A percentile compares a stretch with the other conserved stretches of the same genome.
These are phyloP conservation scores for Lucinisca nassula DNA, from an alignment of 2,888 invertebrate species.

Conservation along the genomic window DNA sequence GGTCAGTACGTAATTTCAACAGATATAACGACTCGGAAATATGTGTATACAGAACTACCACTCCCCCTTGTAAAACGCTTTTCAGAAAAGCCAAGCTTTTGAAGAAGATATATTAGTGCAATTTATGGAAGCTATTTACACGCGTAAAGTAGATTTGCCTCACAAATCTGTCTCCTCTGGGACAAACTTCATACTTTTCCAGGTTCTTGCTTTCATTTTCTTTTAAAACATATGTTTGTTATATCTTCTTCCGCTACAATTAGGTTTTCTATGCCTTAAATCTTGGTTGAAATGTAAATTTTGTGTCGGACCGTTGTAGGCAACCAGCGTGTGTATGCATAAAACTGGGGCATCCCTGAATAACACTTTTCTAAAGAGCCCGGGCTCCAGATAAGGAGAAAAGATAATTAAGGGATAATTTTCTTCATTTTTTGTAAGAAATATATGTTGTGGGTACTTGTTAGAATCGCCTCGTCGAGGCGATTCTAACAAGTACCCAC, in stretches of 20 bases:
- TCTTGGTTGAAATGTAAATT: neutral
- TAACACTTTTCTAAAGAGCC: neutral
- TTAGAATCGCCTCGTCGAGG: no score
- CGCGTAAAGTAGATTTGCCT: neutral
- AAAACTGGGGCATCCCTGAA: neutral
- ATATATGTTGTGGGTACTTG: no score
- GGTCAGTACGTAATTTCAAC: conserved; percentile 1
- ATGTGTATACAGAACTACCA: neutral
- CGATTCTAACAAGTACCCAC: no score
- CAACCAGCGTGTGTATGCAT: neutral
- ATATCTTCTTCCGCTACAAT: neutral
- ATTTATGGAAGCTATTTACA: neutral
- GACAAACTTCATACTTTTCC: neutral
- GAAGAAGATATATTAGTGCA: neutral
- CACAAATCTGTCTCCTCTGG: neutral
- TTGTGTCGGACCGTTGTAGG: neutral
- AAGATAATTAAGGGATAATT: no score
- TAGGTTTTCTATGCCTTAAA: neutral
- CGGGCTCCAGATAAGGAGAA: no score
- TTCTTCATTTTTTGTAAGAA: no score
- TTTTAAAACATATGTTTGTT: neutral
- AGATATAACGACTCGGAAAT: conserved; percentile 5
- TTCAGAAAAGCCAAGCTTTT: neutral
- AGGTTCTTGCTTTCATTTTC: neutral
- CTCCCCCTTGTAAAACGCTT: neutral